These are phyloP conservation scores for Tholera decimalis DNA, from an alignment of 2,888 invertebrate species.

Conservation along the genomic window DNA sequence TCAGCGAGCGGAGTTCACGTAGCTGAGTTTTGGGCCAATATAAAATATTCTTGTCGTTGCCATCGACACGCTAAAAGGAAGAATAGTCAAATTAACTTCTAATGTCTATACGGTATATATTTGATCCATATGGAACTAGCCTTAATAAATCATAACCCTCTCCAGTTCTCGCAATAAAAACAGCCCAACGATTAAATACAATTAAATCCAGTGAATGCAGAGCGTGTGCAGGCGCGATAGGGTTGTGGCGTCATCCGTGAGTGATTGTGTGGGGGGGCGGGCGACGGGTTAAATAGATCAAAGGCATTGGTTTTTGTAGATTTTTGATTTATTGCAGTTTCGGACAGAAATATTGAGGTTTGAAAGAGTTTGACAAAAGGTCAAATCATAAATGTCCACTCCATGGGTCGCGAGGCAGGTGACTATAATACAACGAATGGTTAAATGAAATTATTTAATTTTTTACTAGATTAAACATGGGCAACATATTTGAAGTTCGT, in stretches of 20 bases:
- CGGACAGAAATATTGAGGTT: neutral
- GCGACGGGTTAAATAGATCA: conserved; percentile 46
- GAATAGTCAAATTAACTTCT: neutral
- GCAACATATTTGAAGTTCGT: no score
- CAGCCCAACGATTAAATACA: conserved; percentile 59
- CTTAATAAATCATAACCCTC: conserved; percentile 57
- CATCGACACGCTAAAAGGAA: no score
- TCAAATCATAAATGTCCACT: no score
- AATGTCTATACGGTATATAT: no score
- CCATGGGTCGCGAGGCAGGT: no score
- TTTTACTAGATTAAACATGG: no score
- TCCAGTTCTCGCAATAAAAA: conserved; percentile 41
- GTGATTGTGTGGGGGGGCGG: conserved; percentile 50
- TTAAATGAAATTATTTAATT: no score
- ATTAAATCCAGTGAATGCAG: conserved; percentile 61
- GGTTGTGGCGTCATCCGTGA: conserved; percentile 64
- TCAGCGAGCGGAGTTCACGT: no score
- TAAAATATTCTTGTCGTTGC: no score
- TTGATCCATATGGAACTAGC: conserved; percentile 11
- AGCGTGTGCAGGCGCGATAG: conserved; percentile 68
- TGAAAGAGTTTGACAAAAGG: no score
- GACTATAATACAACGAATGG: no score
- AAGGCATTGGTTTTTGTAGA: conserved; percentile 5
- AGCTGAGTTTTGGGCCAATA: no score
- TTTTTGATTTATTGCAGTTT: neutral